A percentile compares a stretch with the other conserved stretches of the same genome.
These are phyloP conservation scores for Phenacoccus solenopsis DNA, from an alignment of 1,140 invertebrate species.

Conservation along the genomic window DNA sequence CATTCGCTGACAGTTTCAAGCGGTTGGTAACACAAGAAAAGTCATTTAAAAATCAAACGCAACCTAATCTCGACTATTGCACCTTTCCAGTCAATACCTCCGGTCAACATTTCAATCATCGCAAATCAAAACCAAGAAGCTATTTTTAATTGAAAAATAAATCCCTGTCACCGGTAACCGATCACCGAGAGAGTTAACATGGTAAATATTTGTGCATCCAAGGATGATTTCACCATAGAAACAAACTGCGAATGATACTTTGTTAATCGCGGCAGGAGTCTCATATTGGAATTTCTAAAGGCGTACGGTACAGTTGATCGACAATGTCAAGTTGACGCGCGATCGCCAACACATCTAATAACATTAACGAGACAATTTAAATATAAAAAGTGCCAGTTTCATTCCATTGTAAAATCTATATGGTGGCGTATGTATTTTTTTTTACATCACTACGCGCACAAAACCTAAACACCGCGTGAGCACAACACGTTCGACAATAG, in stretches of 20 bases:
- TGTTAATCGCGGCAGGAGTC: not conserved
- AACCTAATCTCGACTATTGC: too few relatives aligned
- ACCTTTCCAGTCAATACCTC: too few relatives aligned
- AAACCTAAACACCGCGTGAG: not conserved
- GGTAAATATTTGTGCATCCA: not conserved
- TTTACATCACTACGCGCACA: not conserved
- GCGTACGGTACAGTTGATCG: not conserved
- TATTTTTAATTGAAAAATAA: not conserved
- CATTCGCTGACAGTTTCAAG: too few relatives aligned
- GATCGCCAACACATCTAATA: not conserved
- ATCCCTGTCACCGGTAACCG: not conserved
- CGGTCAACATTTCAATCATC: too few relatives aligned
- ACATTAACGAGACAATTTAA: not conserved
- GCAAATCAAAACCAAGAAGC: too few relatives aligned
- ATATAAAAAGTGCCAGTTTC: not conserved
- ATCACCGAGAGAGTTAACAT: too few relatives aligned
- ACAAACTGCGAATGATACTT: not conserved
- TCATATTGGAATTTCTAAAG: not conserved
- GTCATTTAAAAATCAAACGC: too few relatives aligned
- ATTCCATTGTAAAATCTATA: too few relatives aligned
- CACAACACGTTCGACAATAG: not conserved
- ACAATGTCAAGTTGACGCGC: not conserved
- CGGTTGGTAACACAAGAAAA: too few relatives aligned
- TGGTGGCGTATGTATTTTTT: not conserved
- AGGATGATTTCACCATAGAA: not conserved